These are phyloP conservation scores for Hephaestus fuliginosus DNA, from an alignment of 2,797 vertebrate genomes.

Conservation along the genomic window DNA sequence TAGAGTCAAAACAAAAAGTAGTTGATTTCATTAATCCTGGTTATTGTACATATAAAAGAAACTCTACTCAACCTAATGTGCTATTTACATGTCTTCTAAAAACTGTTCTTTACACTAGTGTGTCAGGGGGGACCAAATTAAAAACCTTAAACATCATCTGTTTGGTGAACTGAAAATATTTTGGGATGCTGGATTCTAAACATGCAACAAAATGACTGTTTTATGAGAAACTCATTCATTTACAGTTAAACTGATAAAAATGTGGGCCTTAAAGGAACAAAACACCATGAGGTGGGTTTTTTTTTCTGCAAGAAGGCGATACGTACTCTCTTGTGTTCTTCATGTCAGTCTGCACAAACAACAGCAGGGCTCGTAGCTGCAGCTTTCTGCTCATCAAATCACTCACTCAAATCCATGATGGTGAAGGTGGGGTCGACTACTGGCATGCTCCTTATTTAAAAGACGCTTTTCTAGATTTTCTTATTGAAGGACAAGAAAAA, in stretches of 20 bases:
- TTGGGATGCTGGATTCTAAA: constrained; percentile 20
- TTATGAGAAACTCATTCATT: constrained; percentile 18
- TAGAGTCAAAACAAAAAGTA: constrained; percentile 70
- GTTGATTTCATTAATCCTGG: constrained; percentile 55
- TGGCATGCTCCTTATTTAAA: background rate
- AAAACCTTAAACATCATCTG: constrained; percentile 34
- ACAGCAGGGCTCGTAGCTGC: background rate
- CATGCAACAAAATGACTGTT: constrained; percentile 16
- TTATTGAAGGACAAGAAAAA: background rate
- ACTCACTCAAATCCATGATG: background rate
- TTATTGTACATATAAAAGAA: constrained; percentile 72
- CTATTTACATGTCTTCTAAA: constrained; percentile 81
- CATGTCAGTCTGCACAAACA: background rate
- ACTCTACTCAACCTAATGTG: constrained; percentile 58
- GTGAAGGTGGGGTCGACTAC: background rate
- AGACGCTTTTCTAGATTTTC: background rate
- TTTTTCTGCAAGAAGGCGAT: background rate
- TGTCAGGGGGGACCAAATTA: constrained; percentile 33
- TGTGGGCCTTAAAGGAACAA: constrained; percentile 7
- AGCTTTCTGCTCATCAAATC: background rate
- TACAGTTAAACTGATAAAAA: constrained; percentile 7
- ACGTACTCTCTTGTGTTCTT: background rate
- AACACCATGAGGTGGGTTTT: background rate
- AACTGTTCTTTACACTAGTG: constrained; percentile 55
- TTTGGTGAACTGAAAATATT: constrained; percentile 51